These are phyloP conservation scores for Lanistes nyassanus DNA, from an alignment of 1,140 invertebrate species.

Conservation along the genomic window DNA sequence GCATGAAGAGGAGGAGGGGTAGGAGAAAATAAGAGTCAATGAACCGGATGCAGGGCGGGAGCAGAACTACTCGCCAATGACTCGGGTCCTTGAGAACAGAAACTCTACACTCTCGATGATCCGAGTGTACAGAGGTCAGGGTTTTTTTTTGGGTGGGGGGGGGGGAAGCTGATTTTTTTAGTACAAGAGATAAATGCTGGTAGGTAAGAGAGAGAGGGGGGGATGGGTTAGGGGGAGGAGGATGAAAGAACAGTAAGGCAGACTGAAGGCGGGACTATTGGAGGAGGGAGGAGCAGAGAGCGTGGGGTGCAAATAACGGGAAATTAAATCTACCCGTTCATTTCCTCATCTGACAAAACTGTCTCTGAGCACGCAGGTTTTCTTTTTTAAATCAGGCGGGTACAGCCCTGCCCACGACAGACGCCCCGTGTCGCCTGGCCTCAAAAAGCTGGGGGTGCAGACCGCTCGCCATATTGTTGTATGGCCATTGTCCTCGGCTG, in stretches of 20 bases:
- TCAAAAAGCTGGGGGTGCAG: neutral
- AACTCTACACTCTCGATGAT: neutral
- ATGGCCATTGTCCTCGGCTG: neutral
- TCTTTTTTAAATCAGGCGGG: neutral
- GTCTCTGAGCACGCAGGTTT: neutral
- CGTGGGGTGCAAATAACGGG: neutral
- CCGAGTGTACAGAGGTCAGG: neutral
- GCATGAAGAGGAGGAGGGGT: no score
- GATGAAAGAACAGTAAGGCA: neutral
- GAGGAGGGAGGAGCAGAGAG: neutral
- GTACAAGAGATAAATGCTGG: neutral
- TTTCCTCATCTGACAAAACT: constrained; percentile 28
- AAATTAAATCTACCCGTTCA: constrained; percentile 32
- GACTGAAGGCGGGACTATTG: neutral
- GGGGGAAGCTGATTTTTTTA: neutral
- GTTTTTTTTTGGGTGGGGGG: constrained; percentile 1
- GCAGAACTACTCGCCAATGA: neutral
- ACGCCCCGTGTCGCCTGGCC: neutral
- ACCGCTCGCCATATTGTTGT: neutral
- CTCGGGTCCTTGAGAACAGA: neutral
- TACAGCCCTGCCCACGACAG: neutral
- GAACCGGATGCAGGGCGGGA: neutral
- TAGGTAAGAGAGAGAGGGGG: neutral
- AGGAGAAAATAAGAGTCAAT: neutral
- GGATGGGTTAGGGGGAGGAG: neutral